Base-by-base conservation (phyloP, 2,797 vertebrate genomes). In the Fistularia commersonii region DNA sequence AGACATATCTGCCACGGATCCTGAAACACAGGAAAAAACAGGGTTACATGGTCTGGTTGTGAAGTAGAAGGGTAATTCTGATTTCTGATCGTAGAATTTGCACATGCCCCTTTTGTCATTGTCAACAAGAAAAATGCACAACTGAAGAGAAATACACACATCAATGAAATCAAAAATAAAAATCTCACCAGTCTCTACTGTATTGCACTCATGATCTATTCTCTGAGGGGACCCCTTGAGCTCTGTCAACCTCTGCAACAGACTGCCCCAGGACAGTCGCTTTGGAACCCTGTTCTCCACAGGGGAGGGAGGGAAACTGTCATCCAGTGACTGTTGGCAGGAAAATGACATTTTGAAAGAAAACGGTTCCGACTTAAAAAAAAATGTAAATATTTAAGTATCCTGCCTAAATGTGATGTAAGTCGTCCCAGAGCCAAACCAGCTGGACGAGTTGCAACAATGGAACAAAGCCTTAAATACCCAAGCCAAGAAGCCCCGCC, bases 1-100 rank as follows among this genome's bases (percentile, higher is more conserved):
- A 5, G 92, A 94, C 39, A 81, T 12, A 0, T 87, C 90, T 5
- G 91, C 90, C 6, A 91, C 81, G 0, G 89, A 84, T 3, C 92
- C 94, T 95, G 72, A 8, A 80, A 45, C 32, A 69, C 48, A 56
- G 34, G 6, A 39, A 45, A 0, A 48, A 1, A 42, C 8, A 3
- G 9, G 9, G 37, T 39, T 13, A 33, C 15, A 23, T 23, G 23
- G 23, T 23, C 23, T 4, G 23, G 23, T 23, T 23, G 23, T 23
- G 23, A 23, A 23, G 23, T 23, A 23, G 23, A 23, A 23, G 23
- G 23, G 23, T 23, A 23, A 23, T n/a, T n/a, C 23, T 23, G 4
- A 23, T 23, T 4, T 23, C 23, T 23, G 23, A 23, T 23, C 23
- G 4, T 23, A 4, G 2, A 23, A 23, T 23, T 23, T 23, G 23